phyloP scores from a whole-genome alignment of 2,888 invertebrate genomes.

The Electrophaes corylata region DNA sequence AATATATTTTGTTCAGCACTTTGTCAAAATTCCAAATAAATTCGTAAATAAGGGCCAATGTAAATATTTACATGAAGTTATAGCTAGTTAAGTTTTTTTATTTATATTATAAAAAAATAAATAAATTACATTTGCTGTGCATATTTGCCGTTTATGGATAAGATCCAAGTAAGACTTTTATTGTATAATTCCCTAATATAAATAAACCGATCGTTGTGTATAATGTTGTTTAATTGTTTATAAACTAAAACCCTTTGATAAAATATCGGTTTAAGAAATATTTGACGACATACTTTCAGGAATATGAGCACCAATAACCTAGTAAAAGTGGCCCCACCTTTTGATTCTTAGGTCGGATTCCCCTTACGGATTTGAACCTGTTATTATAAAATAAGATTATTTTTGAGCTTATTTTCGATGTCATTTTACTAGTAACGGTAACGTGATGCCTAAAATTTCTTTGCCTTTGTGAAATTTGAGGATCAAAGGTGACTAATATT shows the following conservation, averaged over 20 bases:
- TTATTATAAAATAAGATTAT: too few species aligned
- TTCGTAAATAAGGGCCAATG: constrained; percentile 66
- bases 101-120: constrained; percentile 38
- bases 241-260: too few species aligned
- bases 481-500: constrained; percentile 46
- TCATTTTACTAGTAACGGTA: constrained; percentile 12
- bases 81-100: constrained; percentile 56
- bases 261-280: too few species aligned
- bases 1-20: constrained; percentile 19
- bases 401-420: constrained; percentile 12
- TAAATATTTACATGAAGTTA: constrained; percentile 68
- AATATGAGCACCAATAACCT: too few species aligned
- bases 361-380: too few species aligned
- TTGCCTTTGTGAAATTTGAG: constrained; percentile 57
- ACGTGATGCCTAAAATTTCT: constrained; percentile 17
- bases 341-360: too few species aligned
- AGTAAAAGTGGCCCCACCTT: too few species aligned
- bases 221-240: constrained; percentile 53
- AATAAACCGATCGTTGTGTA: constrained; percentile 79
- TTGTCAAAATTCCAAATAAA: constrained; percentile 32
- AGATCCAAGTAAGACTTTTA: constrained; percentile 81
- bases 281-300: too few species aligned
- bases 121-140: constrained; percentile 68
- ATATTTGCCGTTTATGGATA: constrained; percentile 81
- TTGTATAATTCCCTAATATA: constrained; percentile 79